Percentiles rank a stretch among this genome's conserved stretches.
Conservation (phyloP, 2,797 vertebrate species). For the Pogonophryne albipinna region DNA sequence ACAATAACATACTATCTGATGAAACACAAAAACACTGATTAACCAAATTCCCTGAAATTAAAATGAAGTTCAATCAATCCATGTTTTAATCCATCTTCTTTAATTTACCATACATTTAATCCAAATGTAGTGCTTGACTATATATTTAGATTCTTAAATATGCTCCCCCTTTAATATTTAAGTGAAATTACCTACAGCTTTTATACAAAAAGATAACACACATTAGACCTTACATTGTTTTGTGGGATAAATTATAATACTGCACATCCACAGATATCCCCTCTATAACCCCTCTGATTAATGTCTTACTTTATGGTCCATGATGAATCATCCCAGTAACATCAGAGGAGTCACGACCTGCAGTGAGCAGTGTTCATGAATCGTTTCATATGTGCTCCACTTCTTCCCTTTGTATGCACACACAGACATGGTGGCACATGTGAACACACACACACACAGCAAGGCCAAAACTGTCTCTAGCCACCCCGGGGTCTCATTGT, state of each 20-base stretch:
- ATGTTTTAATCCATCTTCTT: neutral
- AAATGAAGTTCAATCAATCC: neutral
- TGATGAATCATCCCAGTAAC: constrained; percentile 43
- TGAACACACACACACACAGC: constrained; percentile 53
- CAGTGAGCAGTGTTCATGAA: constrained; percentile 50
- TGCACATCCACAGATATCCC: constrained; percentile 19
- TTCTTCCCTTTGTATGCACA: constrained; percentile 45
- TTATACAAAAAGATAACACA: neutral
- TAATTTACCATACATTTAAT: neutral
- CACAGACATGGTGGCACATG: constrained; percentile 54
- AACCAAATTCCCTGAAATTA: neutral
- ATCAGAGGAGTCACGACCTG: constrained; percentile 68
- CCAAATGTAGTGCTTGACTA: neutral
- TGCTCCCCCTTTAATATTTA: neutral
- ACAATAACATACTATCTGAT: neutral
- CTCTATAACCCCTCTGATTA: constrained; percentile 20
- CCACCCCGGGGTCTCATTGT: constrained; percentile 76
- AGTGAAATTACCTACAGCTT: neutral
- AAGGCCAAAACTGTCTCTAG: constrained; percentile 63
- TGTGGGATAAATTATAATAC: constrained; percentile 32
- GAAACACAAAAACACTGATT: neutral
- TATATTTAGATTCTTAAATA: neutral
- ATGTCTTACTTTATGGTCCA: constrained; percentile 42
- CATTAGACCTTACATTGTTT: constrained; percentile 10
- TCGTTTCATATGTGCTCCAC: constrained; percentile 70